Evolutionary conservation across 2,113 vertebrate genomes (phyloP), one percentile per base, ranked within the genome.

Genomic region (Coryphaenoides rupestris): DNA sequence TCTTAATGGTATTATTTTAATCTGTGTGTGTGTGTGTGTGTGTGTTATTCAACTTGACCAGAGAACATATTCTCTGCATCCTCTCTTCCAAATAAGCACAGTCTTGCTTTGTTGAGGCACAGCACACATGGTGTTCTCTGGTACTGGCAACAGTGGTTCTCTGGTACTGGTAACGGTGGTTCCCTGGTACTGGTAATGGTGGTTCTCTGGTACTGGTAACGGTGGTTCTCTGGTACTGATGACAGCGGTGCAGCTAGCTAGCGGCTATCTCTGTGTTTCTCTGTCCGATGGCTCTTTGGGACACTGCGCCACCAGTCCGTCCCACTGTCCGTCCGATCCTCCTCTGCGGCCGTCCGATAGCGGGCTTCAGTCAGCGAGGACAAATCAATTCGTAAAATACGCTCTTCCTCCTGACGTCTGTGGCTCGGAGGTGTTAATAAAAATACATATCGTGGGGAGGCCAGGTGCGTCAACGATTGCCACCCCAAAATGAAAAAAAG

Each of bases 1-100:
- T 72, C 74, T 63, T 23, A 67, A 13, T 19, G 68, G 64, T 58
- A 22, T 40, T 66, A 60, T 65, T 69, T 75, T 63, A 66, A 68
- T 69, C 23, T n/a, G 47, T 67, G 50, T 2, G 47, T 64, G 21
- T 5, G n/a, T n/a, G 47, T 67, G 50, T n/a, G n/a, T n/a, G n/a
- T 2, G 47, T 64, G 21, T 5, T n/a, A 53, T 65, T 58, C 65
- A n/a, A 21, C 46, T 21, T 19, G 9, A 63, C 2, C 7, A 69
- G 67, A 55, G 64, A 54, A 46, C 68, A 60, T 69, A 58, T 59
- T 61, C 66, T 47, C 26, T 21, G 22, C 54, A 26, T 73, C 56
- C 60, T 58, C 21, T 65, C 75, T 69, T 58, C 55, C 65, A 55
- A 23, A 54, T 54, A 19, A 55, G 47, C 47, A 50, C 47, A 50